phyloP scores from a whole-genome alignment of 2,888 invertebrate genomes.

The Eucera pruinosa region DNA sequence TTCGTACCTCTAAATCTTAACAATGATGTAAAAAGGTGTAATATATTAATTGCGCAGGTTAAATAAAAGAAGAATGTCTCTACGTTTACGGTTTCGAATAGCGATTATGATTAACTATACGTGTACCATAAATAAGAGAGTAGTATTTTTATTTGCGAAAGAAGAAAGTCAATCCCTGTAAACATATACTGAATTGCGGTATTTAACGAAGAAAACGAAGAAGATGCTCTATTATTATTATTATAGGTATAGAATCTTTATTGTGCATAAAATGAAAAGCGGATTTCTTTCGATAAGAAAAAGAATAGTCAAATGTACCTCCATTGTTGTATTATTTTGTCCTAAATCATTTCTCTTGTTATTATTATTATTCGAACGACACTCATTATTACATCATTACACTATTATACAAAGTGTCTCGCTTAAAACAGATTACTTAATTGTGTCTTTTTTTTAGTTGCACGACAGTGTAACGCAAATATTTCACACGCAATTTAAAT shows the following conservation, averaged over 20 bases:
- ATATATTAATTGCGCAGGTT: conserved; percentile 80
- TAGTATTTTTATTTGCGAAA: conserved; percentile 76
- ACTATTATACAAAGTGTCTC: no score
- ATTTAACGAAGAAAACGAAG: conserved; percentile 75
- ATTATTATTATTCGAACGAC: no score
- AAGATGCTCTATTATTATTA: conserved; percentile 65
- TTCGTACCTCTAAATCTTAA: conserved; percentile 78
- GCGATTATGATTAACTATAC: no score
- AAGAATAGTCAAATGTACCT: conserved; percentile 83
- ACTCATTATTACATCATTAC: no score
- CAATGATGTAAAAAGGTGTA: conserved; percentile 83
- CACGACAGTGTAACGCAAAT: no score
- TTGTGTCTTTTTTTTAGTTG: no score
- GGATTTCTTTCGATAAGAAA: conserved; percentile 74
- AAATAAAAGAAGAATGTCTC: no score
- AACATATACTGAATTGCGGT: conserved; percentile 74
- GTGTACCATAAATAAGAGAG: conserved; percentile 77
- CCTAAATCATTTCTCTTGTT: no score
- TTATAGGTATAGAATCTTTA: conserved; percentile 73
- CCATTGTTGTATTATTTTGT: conserved; percentile 75
- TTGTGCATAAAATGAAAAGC: conserved; percentile 75
- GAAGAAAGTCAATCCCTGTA: conserved; percentile 82
- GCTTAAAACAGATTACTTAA: no score
- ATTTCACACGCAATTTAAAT: no score
- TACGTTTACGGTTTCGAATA: no score